phyloP scores from a whole-genome alignment of 2,113 vertebrate species.

The Coregonus clupeaformis region DNA sequence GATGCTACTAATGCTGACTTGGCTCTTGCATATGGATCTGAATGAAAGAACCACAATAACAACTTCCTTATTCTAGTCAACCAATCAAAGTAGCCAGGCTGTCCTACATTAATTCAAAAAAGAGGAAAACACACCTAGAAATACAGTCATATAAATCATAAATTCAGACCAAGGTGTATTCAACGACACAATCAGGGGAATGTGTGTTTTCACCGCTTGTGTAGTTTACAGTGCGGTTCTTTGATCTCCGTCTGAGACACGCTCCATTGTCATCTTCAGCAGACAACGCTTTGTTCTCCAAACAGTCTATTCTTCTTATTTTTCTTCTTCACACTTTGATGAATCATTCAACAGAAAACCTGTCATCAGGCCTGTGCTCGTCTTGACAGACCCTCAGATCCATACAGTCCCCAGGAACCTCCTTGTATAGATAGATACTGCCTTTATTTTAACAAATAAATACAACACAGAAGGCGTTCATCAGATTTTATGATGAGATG shows the following conservation, averaged over 20 bases:
- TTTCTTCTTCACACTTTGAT: conserved; percentile 29
- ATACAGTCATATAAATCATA: background rate
- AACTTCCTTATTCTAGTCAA: background rate
- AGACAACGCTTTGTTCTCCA: conserved; percentile 34
- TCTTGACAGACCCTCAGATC: background rate
- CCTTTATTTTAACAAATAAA: background rate
- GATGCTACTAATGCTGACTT: background rate
- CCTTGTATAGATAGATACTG: background rate
- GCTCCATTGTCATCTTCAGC: conserved; percentile 33
- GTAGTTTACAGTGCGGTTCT: conserved; percentile 23
- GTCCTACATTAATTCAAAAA: background rate
- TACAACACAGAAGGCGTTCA: background rate
- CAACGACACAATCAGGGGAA: background rate
- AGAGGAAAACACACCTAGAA: background rate
- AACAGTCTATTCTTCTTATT: background rate
- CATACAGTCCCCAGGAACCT: background rate
- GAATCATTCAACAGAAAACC: conserved; percentile 40
- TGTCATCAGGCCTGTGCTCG: conserved; percentile 9
- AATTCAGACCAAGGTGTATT: background rate
- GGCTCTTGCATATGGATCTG: background rate
- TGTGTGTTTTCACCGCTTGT: background rate
- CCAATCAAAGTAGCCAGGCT: background rate
- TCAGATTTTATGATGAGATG: background rate
- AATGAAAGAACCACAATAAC: background rate
- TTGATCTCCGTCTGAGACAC: conserved; percentile 28